Conservation (phyloP, 2,797 vertebrate species). For the Lithobates pipiens region DNA sequence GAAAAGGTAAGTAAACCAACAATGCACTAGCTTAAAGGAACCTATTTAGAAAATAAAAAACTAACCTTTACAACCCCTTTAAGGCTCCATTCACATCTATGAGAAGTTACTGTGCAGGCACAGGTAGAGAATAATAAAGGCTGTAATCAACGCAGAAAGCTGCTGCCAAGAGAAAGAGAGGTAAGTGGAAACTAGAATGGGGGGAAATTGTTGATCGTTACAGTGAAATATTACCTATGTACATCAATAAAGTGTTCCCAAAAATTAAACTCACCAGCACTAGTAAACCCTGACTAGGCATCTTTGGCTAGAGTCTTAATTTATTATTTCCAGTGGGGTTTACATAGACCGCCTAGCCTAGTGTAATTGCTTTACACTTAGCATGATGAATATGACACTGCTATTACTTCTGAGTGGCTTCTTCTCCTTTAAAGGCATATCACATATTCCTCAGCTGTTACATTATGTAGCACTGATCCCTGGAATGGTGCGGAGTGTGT, state of each 20-base stretch:
- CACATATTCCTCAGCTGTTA: conserved; percentile 53
- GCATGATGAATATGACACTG: conserved; percentile 10
- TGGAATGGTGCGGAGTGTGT: conserved; percentile 23
- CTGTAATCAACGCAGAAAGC: too few relatives aligned
- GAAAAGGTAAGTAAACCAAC: too few relatives aligned
- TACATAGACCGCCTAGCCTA: background rate
- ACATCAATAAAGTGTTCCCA: background rate
- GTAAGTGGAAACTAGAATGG: too few relatives aligned
- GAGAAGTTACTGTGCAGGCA: too few relatives aligned
- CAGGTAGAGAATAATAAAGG: too few relatives aligned
- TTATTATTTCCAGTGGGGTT: background rate
- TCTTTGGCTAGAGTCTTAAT: background rate
- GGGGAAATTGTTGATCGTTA: too few relatives aligned
- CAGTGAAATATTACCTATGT: too few relatives aligned
- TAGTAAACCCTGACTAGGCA: background rate
- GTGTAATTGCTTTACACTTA: conserved; percentile 6
- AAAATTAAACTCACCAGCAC: background rate
- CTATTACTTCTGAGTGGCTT: conserved; percentile 6
- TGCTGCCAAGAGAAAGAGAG: too few relatives aligned
- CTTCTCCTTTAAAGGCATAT: conserved; percentile 48
- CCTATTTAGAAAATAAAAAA: too few relatives aligned
- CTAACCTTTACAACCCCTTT: too few relatives aligned
- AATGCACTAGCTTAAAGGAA: too few relatives aligned
- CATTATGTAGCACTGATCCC: conserved; percentile 41
- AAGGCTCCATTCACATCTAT: too few relatives aligned